These are phyloP conservation scores for Andrena minutula DNA, from an alignment of 2,888 invertebrate species.

Conservation along the genomic window DNA sequence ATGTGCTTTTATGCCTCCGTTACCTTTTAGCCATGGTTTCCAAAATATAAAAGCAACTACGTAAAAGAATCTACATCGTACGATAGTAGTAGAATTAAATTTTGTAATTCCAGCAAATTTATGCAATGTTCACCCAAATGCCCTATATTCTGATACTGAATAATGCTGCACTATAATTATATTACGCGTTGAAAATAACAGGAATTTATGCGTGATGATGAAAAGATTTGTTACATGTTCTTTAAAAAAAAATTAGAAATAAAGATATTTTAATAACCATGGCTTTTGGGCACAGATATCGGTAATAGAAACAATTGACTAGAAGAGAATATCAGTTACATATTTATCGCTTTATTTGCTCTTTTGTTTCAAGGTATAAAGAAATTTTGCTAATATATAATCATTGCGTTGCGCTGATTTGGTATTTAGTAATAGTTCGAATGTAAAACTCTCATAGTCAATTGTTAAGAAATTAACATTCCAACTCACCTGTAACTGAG, in stretches of 20 bases:
- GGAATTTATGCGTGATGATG: neutral
- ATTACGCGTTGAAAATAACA: neutral
- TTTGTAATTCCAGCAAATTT: neutral
- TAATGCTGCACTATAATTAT: neutral
- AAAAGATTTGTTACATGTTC: neutral
- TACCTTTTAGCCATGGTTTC: slow-evolving; percentile 56
- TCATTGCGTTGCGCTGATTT: neutral
- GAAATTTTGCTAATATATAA: neutral
- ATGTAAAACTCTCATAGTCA: slow-evolving; percentile 63
- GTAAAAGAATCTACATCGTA: slow-evolving; percentile 1
- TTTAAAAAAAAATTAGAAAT: neutral
- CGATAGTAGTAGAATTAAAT: neutral
- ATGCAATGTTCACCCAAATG: no score
- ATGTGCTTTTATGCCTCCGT: slow-evolving; percentile 60
- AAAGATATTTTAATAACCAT: slow-evolving; percentile 37
- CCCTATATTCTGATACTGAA: no score
- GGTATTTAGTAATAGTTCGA: neutral
- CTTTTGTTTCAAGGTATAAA: neutral
- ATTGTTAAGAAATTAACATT: slow-evolving; percentile 56
- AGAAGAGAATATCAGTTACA: slow-evolving; percentile 56
- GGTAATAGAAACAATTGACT: slow-evolving; percentile 63
- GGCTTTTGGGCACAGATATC: slow-evolving; percentile 66
- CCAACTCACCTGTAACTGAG: slow-evolving; percentile 84
- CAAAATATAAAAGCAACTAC: slow-evolving; percentile 31
- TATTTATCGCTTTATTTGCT: neutral